phyloP scores from a whole-genome alignment of 2,888 invertebrate species.

The Melieria picta region DNA sequence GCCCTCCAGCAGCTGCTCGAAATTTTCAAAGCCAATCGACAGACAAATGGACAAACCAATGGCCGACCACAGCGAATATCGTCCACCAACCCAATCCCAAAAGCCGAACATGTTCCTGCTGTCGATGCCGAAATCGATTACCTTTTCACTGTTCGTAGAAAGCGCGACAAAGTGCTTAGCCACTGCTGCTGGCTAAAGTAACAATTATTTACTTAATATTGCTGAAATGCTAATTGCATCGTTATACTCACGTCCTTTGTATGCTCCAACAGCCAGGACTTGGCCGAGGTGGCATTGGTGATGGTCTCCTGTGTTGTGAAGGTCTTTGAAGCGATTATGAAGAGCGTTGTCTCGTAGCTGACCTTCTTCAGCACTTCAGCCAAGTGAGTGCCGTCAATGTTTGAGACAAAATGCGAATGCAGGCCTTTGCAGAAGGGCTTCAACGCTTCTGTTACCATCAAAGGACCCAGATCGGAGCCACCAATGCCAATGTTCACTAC shows the following conservation, averaged over 20 bases:
- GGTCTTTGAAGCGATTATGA: conserved; percentile 99
- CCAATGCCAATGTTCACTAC: conserved; percentile 99
- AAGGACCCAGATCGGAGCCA: conserved; percentile 97
- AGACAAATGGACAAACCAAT: conserved; percentile 97
- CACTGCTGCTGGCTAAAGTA: conserved; percentile 77
- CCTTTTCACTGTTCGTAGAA: conserved; percentile 93
- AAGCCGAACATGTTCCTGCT: conserved; percentile 99
- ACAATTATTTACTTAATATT: conserved; percentile 27
- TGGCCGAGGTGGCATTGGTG: conserved; percentile 98
- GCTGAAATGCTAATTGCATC: neutral
- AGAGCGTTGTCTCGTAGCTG: conserved; percentile 92
- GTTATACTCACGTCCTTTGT: conserved; percentile 81
- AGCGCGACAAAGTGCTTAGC: conserved; percentile 98
- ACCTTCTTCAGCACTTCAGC: conserved; percentile 91
- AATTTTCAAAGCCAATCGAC: conserved; percentile 94
- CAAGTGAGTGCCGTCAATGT: conserved; percentile 98
- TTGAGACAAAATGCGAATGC: conserved; percentile 94
- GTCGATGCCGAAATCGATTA: conserved; percentile 97
- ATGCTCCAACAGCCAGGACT: conserved; percentile 88
- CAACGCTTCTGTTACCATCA: conserved; percentile 99
- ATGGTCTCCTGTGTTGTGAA: conserved; percentile 99
- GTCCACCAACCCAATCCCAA: conserved; percentile 99
- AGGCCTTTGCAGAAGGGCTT: conserved; percentile 90
- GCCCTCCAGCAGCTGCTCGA: conserved; percentile 89
- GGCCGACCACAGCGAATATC: conserved; percentile 98